These are phyloP conservation scores for Holothuria leucospilota DNA, from an alignment of 53 echinoderm and acorn worm genomes.

Conservation along the genomic window DNA sequence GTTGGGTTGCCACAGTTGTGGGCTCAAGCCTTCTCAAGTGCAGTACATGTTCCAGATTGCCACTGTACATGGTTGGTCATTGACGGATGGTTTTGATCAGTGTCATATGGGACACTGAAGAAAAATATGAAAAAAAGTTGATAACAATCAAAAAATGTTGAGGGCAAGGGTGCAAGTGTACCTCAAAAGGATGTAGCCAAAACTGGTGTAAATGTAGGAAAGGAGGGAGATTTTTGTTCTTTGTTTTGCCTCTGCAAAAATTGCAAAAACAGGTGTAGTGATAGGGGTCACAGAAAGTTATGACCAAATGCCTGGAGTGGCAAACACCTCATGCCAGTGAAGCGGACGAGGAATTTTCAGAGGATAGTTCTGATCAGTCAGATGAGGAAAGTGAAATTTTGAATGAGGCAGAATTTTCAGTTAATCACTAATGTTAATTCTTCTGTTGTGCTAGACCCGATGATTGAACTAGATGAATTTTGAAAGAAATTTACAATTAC, in stretches of 20 bases:
- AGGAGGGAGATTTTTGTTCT: constrained; percentile 8
- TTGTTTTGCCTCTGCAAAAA: constrained; percentile 35
- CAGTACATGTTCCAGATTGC: constrained; percentile 16
- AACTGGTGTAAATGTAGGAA: constrained; percentile 46
- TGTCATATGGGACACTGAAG: constrained; percentile 65
- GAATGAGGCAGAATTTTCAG: too few relatives aligned
- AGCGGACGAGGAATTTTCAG: constrained; percentile 3
- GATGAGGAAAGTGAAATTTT: neutral
- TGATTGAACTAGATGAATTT: too few relatives aligned
- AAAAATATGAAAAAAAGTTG: constrained; percentile 59
- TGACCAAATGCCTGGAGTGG: neutral
- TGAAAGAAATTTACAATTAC: too few relatives aligned
- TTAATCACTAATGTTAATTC: too few relatives aligned
- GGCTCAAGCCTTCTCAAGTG: constrained; percentile 7
- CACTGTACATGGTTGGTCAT: constrained; percentile 44
- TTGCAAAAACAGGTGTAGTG: neutral
- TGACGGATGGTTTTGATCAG: neutral
- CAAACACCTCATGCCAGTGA: neutral
- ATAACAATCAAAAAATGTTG: constrained; percentile 38
- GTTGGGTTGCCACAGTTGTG: constrained; percentile 68
- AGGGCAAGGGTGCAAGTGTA: constrained; percentile 45
- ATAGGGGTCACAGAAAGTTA: neutral
- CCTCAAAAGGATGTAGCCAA: constrained; percentile 22
- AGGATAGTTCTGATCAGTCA: neutral
- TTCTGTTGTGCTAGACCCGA: too few relatives aligned